Conservation (phyloP, 2,797 vertebrate species). For the Pangasius krempfi region DNA sequence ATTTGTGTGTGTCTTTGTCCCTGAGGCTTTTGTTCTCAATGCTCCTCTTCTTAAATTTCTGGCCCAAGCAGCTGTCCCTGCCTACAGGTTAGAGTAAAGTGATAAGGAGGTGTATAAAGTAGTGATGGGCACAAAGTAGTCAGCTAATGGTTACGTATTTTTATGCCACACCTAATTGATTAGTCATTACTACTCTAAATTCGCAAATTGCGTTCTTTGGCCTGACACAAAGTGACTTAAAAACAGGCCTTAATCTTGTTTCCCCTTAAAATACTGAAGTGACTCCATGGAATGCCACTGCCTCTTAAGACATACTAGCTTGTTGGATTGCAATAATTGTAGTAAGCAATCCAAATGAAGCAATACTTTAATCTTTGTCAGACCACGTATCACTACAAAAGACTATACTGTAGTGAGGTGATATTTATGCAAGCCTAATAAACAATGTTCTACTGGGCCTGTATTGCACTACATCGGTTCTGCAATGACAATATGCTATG, state of each 20-base stretch:
- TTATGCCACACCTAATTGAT: not conserved
- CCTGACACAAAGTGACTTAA: not conserved
- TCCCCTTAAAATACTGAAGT: not conserved
- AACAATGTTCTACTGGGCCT: not conserved
- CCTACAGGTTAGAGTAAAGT: slow-evolving; percentile 77
- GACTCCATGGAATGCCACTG: not conserved
- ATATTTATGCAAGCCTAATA: not conserved
- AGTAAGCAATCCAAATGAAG: not conserved
- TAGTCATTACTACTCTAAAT: not conserved
- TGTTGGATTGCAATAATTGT: too few species aligned
- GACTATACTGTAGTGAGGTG: not conserved
- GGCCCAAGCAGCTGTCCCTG: slow-evolving; percentile 45
- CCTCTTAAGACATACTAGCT: not conserved
- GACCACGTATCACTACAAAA: not conserved
- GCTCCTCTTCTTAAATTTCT: slow-evolving; percentile 49
- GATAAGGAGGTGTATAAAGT: slow-evolving; percentile 51
- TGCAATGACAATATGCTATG: not conserved
- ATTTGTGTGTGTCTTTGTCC: slow-evolving; percentile 31
- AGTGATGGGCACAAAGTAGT: slow-evolving; percentile 42
- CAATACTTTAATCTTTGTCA: not conserved
- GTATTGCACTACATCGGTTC: too few species aligned
- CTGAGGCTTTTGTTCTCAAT: slow-evolving; percentile 35
- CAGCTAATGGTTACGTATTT: not conserved
- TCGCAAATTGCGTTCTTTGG: not conserved
- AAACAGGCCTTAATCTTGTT: not conserved